Base-by-base conservation (phyloP, 2,797 vertebrate genomes). In the Pteronotus mesoamericanus region DNA sequence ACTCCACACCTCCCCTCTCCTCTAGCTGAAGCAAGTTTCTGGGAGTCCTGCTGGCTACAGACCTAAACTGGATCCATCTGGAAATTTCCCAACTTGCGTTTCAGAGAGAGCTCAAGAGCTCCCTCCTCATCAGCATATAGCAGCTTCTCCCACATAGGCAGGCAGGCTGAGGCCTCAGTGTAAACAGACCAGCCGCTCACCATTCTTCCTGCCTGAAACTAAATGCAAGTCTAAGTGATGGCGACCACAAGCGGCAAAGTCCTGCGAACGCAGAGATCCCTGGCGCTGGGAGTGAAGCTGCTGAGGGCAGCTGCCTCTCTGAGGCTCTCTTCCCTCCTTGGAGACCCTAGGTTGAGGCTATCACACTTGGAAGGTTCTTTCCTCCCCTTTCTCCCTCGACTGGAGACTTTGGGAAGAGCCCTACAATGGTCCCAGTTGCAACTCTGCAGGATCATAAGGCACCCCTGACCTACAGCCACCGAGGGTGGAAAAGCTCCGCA, bases 51-150 rank as follows among this genome's bases (percentile, higher is more conserved):
- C 82, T 72, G 72, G 77, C 64, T 95, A 55, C 93, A 83, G 34
- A 77, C 48, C 66, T 55, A 74, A 89, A 68, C 66, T 44, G 55
- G 55, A 95, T 93, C 64, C 53, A 51, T 68, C 42, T 51, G 68
- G 85, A 88, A 77, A 90, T 75, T 79, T 69, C 48, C 29, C 84
- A 68, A 9, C n/a, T 24, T 42, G 34, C 19, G 66, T 84, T 82
- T 90, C 91, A 61, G 68, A 92, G 72, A 68, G 55, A 14, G 21
- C 39, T 53, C 10, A 0, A 61, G 75, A 44, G 64, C 46, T 75
- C 39, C 86, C 34, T 59, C 44, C 48, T 71, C 48, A 29, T 24
- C 6, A 18, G 55, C 57, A 18, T 2, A 32, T n/a, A 57, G 89
- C 57, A 74, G 61, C 61, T 39, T 57, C 71, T 51, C 53, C 66